These are phyloP conservation scores for Parazoanthus swiftii DNA, from an alignment of 92 coral and sea anemone species.

Conservation along the genomic window DNA sequence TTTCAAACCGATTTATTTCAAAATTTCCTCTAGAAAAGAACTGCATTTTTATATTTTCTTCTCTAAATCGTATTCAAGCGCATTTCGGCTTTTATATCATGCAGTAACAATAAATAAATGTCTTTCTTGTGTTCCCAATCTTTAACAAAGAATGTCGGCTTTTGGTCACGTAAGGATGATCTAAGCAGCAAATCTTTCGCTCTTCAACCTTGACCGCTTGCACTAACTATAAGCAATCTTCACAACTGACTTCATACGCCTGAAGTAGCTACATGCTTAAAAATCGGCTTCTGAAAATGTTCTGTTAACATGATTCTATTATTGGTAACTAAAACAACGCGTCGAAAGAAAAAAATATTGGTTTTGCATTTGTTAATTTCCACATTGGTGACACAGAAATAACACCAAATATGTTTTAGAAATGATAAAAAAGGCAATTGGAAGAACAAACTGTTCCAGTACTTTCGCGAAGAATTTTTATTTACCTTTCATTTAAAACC, in stretches of 20 bases:
- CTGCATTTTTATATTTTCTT: neutral
- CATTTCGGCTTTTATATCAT: slow-evolving; percentile 9
- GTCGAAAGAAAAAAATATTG: slow-evolving; percentile 20
- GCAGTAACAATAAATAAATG: neutral
- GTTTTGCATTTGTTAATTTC: slow-evolving; percentile 25
- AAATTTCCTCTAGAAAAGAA: neutral
- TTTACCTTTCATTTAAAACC: slow-evolving; percentile 3
- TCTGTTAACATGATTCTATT: neutral
- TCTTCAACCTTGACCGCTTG: neutral
- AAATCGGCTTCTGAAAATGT: slow-evolving; percentile 5
- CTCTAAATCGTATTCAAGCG: slow-evolving; percentile 16
- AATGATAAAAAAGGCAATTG: slow-evolving; percentile 24
- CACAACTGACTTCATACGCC: neutral
- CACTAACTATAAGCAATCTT: slow-evolving; percentile 14
- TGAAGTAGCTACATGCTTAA: neutral
- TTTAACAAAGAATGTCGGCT: slow-evolving; percentile 22
- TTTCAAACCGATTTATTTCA: neutral
- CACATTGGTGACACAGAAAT: slow-evolving; percentile 21
- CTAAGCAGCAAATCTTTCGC: neutral
- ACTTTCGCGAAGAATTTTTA: slow-evolving; percentile 18
- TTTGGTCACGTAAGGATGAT: slow-evolving; percentile 24
- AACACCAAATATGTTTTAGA: slow-evolving; percentile 11
- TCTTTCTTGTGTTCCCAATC: neutral
- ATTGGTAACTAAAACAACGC: neutral
- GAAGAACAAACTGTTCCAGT: slow-evolving; percentile 15